Base-by-base conservation (phyloP, 2,888 invertebrate genomes). In the Vannuccia rotundouncinata region DNA sequence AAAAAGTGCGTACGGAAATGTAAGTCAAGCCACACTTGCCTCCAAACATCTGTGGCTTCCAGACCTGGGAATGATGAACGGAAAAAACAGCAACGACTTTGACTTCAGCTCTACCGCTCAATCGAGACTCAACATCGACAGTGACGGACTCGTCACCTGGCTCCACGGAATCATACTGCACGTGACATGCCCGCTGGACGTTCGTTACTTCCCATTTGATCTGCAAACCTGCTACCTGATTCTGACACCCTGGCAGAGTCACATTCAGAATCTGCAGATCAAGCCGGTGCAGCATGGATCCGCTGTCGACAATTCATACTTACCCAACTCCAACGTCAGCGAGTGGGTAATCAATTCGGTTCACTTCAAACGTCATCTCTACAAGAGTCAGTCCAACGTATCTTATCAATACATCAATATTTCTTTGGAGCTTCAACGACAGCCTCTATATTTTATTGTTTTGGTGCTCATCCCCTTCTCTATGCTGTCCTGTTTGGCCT, bases 31-130 rank as follows among this genome's bases (percentile, higher is more conserved):
- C 28, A 77, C 31, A 2, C 10, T 79, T 76, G 31, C 79, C 2
- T 22, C 79, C n/a, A 22, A 79, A 77, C 28, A 78, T n/a, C 78
- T 79, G 22, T 79, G 79, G 79, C 79, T 79, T 77, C 79, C 79
- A 1, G 79, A 79, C 31, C 29, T 79, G 22, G 79, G 79, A 22
- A 25, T 79, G 1, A 79, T 79, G 74, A 79, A 79, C 31, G 79
- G 78, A 1, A 25, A 31, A 30, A 30, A 27, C 25, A 79, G 66
- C 77, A 77, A 28, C 25, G 77, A 79, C 75, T 79, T 79, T 31
- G 79, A 79, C 27, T 79, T 79, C 29, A 74, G 74, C n/a, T 31
- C 79, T 22, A 66, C 27, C 28, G 79, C 28, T 25, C 74, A 79
- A 29, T 79, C 79, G 29, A 5, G 79, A 76, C 27, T 79, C 17